phyloP scores from a whole-genome alignment of 2,113 vertebrate species.

The Rhea americana region DNA sequence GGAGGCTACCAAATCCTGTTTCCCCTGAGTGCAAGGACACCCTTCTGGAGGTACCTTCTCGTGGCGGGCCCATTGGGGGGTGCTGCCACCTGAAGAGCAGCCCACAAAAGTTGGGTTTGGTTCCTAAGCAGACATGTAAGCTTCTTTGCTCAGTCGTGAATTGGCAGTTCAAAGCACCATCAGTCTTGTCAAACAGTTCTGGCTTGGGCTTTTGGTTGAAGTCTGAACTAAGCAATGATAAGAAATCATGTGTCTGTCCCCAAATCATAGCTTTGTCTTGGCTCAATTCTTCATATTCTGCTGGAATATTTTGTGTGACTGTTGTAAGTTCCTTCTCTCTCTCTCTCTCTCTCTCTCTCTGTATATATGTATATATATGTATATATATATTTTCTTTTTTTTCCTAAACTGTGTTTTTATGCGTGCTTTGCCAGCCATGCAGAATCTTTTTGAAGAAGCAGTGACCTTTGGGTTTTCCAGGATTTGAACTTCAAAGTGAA shows the following conservation, averaged over 20 bases:
- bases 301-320: not conserved
- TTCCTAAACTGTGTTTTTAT: not conserved
- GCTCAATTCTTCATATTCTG: not conserved
- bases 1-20: not conserved
- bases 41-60: not conserved
- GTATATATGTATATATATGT: too few relatives aligned
- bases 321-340: not conserved
- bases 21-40: fast-evolving
- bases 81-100: too few relatives aligned
- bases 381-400: too few relatives aligned
- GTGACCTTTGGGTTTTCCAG: not conserved
- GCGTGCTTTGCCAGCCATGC: not conserved
- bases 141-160: too few relatives aligned
- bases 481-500: not conserved
- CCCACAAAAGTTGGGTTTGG: too few relatives aligned
- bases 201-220: not conserved
- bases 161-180: too few relatives aligned
- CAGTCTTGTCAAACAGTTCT: not conserved
- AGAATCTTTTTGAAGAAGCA: not conserved
- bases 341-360: not conserved
- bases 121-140: too few relatives aligned
- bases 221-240: not conserved
- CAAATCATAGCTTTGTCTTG: not conserved
- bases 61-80: too few relatives aligned
- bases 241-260: not conserved